Percentiles rank a stretch among this genome's conserved stretches.
These are phyloP conservation scores for Pollachius pollachius DNA, from an alignment of 2,113 vertebrate genomes.

Conservation along the genomic window DNA sequence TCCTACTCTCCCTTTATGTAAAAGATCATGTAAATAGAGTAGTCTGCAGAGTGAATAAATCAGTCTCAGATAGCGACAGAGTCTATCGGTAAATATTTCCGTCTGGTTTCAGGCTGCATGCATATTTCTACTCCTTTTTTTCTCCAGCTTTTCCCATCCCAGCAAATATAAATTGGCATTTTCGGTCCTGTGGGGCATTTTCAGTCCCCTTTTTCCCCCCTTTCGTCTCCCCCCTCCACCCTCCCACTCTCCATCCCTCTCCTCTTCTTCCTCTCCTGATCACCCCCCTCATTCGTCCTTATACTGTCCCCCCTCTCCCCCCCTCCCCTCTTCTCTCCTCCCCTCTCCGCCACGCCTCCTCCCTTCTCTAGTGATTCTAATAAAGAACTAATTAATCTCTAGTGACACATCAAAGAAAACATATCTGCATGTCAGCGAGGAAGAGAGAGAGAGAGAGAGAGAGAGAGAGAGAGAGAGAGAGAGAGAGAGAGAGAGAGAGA, in stretches of 20 bases:
- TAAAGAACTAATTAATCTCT: conserved; percentile 73
- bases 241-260: background rate
- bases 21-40: too few relatives aligned
- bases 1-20: background rate
- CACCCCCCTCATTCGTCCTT: background rate
- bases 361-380: conserved; percentile 57
- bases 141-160: too few relatives aligned
- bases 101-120: too few relatives aligned
- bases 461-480: background rate
- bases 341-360: background rate
- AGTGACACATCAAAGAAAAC: conserved; percentile 71
- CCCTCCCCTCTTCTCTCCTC: conserved; percentile 1
- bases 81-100: too few relatives aligned
- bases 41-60: too few relatives aligned
- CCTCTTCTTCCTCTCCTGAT: background rate
- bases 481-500: background rate
- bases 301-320: background rate
- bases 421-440: conserved; percentile 64
- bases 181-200: background rate
- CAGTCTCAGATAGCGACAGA: too few relatives aligned
- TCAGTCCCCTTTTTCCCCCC: background rate
- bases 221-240: conserved; percentile 1
- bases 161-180: too few relatives aligned
- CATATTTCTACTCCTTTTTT: too few relatives aligned
- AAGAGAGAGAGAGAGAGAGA: conserved; percentile 2